Evolutionary conservation across 2,888 invertebrate species (phyloP), one percentile per base, ranked within the genome.

Genomic region (Ophioninae sp.): DNA sequence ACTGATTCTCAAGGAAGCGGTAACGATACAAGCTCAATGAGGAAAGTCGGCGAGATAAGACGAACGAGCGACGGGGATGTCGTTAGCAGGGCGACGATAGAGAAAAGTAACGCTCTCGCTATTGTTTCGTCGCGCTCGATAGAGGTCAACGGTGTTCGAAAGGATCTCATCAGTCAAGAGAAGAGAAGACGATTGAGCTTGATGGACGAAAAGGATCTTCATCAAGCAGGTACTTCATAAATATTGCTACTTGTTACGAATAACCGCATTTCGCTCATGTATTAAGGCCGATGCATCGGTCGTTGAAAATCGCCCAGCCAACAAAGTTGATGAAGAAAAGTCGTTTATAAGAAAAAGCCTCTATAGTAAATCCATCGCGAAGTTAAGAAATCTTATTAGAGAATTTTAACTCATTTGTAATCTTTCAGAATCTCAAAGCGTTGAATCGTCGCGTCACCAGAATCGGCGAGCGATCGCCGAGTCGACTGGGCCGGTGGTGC

Each of bases 181-280:
- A 96, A 96, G 93, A 95, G 95, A 91, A 93, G 96, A 90, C 94
- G 96, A 88, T 93, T 95, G 87, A 93, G 92, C 84, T 88, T 92
- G 83, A 89, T 91, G 85, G 93, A 92, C 44, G 93, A 93, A 75
- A 92, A 93, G 83, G 93, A 93, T 89, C 89, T 92, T 81, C 91
- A 90, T 87, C 88, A 90, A 88, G 88, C 71, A 71, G 71, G 71
- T 71, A 39, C 20, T 59, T 20, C 59, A 8, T 59, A 9, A 10
- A 22, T 7, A 9, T 59, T 59, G 6, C 9, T 20, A 7, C 22
- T 9, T 59, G 13, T 51, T 51, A 10, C 0, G 17, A 3, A 51
- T 51, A 17, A 51, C 51, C 3, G 13, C 51, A 51, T 51, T 2
- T 51, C 17, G 51, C 17, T 51, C 17, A 6, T 51, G 51, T 6